Conservation (phyloP, 2,888 invertebrate genomes). For the Pachliopta kotzebuea region DNA sequence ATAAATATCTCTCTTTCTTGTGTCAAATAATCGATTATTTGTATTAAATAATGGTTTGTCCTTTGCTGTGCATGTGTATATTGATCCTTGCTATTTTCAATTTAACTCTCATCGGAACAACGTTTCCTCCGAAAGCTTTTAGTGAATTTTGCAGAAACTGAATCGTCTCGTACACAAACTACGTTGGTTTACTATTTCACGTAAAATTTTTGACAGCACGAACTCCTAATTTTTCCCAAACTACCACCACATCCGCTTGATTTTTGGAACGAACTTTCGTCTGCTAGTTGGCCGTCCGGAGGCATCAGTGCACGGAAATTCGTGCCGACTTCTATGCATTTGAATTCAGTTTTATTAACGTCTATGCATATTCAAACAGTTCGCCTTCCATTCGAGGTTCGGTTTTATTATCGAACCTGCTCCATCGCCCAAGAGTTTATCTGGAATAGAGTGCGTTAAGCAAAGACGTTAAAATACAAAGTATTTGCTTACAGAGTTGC, state of each 20-base stretch:
- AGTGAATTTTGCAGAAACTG: constrained; percentile 2
- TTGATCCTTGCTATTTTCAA: not conserved
- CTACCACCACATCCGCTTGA: constrained; percentile 51
- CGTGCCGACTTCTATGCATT: constrained; percentile 41
- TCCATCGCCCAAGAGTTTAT: constrained; percentile 33
- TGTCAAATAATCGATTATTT: not conserved
- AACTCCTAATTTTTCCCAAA: constrained; percentile 61
- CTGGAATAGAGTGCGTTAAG: not conserved
- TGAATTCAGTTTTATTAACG: constrained; percentile 59
- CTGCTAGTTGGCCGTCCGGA: constrained; percentile 48
- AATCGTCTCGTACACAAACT: constrained; percentile 3
- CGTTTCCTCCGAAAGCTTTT: constrained; percentile 16
- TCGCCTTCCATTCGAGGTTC: constrained; percentile 47
- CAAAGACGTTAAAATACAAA: not conserved
- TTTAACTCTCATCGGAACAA: not conserved
- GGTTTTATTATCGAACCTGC: constrained; percentile 40
- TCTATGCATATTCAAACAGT: constrained; percentile 66
- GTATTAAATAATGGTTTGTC: no score
- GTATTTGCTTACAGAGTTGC: constrained; percentile 1
- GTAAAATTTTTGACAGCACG: constrained; percentile 43
- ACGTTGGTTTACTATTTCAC: constrained; percentile 15
- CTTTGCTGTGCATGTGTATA: not conserved
- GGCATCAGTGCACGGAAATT: constrained; percentile 50
- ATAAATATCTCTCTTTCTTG: not conserved
- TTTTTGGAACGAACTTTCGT: constrained; percentile 67